A percentile compares a stretch with the other conserved stretches of the same genome.
Evolutionary conservation across 2,888 invertebrate species (phyloP).

Genomic region (Melitaea athalia): DNA sequence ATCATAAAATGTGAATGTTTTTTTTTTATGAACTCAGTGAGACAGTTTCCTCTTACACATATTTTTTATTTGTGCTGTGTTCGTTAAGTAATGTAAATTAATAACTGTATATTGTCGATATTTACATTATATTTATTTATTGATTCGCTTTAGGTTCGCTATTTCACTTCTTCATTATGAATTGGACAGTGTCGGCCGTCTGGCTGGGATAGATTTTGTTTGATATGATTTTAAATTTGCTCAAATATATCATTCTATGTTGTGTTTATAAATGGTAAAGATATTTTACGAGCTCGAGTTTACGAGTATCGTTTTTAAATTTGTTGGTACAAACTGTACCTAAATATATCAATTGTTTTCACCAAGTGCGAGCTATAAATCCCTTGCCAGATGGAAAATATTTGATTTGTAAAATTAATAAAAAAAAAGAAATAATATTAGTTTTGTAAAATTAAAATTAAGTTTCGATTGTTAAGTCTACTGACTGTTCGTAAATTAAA

Average conservation of each 20-base stretch:
- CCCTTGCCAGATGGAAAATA: conserved; percentile 74
- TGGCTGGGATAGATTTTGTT: conserved; percentile 74
- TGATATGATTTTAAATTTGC: conserved; percentile 65
- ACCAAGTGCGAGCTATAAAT: conserved; percentile 45
- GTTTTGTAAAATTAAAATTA: conserved; percentile 64
- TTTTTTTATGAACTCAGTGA: conserved; percentile 67
- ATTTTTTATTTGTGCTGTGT: conserved; percentile 78
- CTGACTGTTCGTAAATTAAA: conserved; percentile 63
- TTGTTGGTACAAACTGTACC: conserved; percentile 18
- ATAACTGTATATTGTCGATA: conserved; percentile 80
- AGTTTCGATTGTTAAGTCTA: conserved; percentile 68
- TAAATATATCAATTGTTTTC: conserved; percentile 35
- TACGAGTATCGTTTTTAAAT: conserved; percentile 19
- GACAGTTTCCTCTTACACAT: conserved; percentile 66
- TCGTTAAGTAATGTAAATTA: conserved; percentile 81
- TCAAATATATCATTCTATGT: conserved; percentile 61
- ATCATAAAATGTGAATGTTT: conserved; percentile 74
- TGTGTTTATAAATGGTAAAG: conserved; percentile 17
- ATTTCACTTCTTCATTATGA: conserved; percentile 47
- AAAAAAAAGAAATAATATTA: conserved; percentile 56
- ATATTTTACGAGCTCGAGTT: not conserved
- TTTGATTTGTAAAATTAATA: conserved; percentile 63
- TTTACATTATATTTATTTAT: conserved; percentile 80
- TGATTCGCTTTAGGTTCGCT: conserved; percentile 75
- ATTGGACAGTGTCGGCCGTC: conserved; percentile 63